Conservation (phyloP, 2,888 invertebrate genomes). For the Agonopterix arenella region DNA sequence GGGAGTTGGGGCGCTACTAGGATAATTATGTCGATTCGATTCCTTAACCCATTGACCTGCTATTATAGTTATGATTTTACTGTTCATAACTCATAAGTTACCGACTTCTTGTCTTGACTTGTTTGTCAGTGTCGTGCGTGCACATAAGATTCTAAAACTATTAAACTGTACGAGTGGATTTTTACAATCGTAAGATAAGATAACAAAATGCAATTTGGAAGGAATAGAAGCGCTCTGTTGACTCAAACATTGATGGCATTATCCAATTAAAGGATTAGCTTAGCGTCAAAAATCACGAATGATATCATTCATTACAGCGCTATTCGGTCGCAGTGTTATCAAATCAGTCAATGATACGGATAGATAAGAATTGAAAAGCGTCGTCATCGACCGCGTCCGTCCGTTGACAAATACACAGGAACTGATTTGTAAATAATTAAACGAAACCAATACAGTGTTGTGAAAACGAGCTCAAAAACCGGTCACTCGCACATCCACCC, state of each 20-base stretch:
- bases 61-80: no score
- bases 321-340: conserved; percentile 17
- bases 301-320: conserved; percentile 14
- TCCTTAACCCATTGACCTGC: no score
- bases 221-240: conserved; percentile 6
- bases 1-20: no score
- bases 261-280: conserved; percentile 1
- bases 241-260: background rate
- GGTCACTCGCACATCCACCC: conserved; percentile 40
- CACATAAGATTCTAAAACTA: background rate
- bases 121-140: no score
- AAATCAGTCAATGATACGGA: conserved; percentile 12
- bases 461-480: conserved; percentile 32
- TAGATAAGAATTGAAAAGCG: conserved; percentile 14
- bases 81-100: no score
- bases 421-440: conserved; percentile 45
- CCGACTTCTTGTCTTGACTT: no score
- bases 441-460: conserved; percentile 38
- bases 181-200: conserved; percentile 9
- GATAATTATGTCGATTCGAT: no score
- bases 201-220: conserved; percentile 4
- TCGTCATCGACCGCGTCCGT: conserved; percentile 8
- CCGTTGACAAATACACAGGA: conserved; percentile 19
- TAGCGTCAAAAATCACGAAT: conserved; percentile 12
- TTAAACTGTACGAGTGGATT: background rate